These are phyloP conservation scores for Drosophila histrio DNA, from an alignment of 2,888 invertebrate genomes.

Conservation along the genomic window DNA sequence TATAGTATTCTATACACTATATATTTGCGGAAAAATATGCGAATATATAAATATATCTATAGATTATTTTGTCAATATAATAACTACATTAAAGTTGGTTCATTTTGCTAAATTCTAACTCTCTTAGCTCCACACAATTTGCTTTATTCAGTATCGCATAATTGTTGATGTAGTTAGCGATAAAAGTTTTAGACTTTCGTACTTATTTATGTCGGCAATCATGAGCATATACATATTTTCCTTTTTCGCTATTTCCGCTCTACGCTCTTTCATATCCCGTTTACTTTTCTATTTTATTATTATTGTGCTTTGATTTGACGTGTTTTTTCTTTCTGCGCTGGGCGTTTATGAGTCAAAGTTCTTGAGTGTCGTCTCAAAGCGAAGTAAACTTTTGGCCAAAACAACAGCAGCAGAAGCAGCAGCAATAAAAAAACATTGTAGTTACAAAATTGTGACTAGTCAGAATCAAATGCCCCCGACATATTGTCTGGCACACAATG, in stretches of 20 bases:
- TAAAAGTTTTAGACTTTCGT: conserved; percentile 29
- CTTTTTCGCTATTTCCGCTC: conserved; percentile 11
- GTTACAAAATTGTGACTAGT: conserved; percentile 37
- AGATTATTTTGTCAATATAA: not conserved
- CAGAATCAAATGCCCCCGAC: conserved; percentile 29
- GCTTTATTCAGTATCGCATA: not conserved
- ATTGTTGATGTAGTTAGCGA: conserved; percentile 49
- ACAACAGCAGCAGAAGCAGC: not conserved
- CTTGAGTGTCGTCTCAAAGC: conserved; percentile 40
- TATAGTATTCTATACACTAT: too few species aligned
- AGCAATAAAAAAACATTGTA: conserved; percentile 8
- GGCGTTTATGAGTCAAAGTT: conserved; percentile 36
- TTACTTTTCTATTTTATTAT: conserved; percentile 34
- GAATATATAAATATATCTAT: too few species aligned
- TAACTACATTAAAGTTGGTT: not conserved
- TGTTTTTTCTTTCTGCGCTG: conserved; percentile 20
- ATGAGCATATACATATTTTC: not conserved
- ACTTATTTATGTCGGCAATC: conserved; percentile 18
- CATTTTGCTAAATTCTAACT: not conserved
- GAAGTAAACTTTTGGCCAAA: conserved; percentile 18
- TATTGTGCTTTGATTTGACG: conserved; percentile 48
- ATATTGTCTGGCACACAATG: conserved; percentile 51
- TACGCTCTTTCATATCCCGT: conserved; percentile 20
- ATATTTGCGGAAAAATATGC: too few species aligned
- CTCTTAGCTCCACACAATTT: not conserved